Base-by-base conservation (phyloP, 2,888 invertebrate species). In the Notocelia uddmanniana region DNA sequence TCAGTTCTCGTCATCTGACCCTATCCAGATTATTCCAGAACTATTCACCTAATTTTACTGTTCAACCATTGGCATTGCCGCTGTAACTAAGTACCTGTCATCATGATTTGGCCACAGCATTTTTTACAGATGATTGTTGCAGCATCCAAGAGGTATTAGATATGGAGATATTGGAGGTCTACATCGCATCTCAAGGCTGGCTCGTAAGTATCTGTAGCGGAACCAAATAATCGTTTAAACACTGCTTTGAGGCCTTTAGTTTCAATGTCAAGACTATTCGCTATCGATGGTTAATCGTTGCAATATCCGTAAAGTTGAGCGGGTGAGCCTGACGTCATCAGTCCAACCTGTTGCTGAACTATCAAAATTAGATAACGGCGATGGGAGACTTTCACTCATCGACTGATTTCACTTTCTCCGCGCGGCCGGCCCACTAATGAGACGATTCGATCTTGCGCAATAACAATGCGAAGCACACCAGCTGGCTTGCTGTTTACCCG, bases 331-430 rank as follows among this genome's bases (percentile, higher is more conserved):
- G 68, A 68, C 71, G 67, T 74, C 69, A 69, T 26, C 41, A 23
- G 55, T 21, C 31, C 68, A 73, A 75, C 76, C 75, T 75, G 76
- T 76, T 74, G 58, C 68, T 68, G 58, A 71, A 66, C 70, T 85
- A 88, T 88, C 83, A 83, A 90, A 91, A 90, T 91, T 91, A 90
- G 89, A 89, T 91, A 92, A 91, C 91, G 83, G 86, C 85, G 83
- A 84, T 78, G 79, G 75, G 81, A 78, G 79, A 89, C 93, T 93
- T 93, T 93, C 92, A 90, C 92, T 88, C 83, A 86, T 86, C 85
- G 85, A 79, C 77, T 78, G 86, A 84, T 88, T 90, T 92, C 90
- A 92, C 92, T 92, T 90, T 91, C 88, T 80, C 84, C 82, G 76
- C 59, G 75, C 75, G 73, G 76, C 78, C 81, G 78, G 80, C 78